These are phyloP conservation scores for Ectemnius continuus DNA, from an alignment of 2,888 invertebrate species.

Conservation along the genomic window DNA sequence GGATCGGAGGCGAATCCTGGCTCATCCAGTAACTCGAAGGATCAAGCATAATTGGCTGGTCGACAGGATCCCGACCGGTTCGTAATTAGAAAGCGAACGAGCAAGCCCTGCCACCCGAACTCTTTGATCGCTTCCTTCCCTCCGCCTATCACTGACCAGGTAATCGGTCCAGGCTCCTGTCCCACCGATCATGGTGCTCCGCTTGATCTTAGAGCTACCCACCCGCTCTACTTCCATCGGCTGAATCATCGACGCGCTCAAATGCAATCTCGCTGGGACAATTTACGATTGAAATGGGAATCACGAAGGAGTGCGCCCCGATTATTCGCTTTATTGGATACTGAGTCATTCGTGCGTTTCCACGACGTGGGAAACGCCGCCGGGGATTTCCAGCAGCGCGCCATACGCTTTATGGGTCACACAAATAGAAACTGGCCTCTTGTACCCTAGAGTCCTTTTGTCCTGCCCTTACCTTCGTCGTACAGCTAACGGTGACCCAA, in stretches of 20 bases:
- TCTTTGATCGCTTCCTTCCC: slow-evolving; percentile 49
- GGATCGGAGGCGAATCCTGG: not conserved
- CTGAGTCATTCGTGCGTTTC: slow-evolving; percentile 6
- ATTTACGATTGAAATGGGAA: slow-evolving; percentile 2
- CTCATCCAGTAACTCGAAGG: slow-evolving; percentile 20
- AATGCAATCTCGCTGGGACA: not conserved
- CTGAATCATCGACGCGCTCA: not conserved
- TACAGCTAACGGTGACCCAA: not conserved
- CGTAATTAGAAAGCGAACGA: slow-evolving; percentile 54
- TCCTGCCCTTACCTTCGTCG: not conserved
- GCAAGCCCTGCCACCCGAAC: slow-evolving; percentile 33
- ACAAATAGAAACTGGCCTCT: not conserved
- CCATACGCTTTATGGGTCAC: slow-evolving; percentile 8
- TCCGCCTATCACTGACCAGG: slow-evolving; percentile 24
- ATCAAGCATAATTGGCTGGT: slow-evolving; percentile 48
- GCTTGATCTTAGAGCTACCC: no score
- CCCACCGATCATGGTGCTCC: no score
- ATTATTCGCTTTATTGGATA: slow-evolving; percentile 1
- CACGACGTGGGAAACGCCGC: slow-evolving; percentile 4
- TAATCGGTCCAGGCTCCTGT: slow-evolving; percentile 2
- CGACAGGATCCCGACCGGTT: slow-evolving; percentile 44
- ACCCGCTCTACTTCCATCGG: not conserved
- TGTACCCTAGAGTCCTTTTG: slow-evolving; percentile 10
- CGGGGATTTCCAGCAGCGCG: not conserved
- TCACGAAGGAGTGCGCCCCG: not conserved